Evolutionary conservation across 2,888 invertebrate genomes (phyloP), one percentile per base, ranked within the genome.

Genomic region (Eulithis testata): DNA sequence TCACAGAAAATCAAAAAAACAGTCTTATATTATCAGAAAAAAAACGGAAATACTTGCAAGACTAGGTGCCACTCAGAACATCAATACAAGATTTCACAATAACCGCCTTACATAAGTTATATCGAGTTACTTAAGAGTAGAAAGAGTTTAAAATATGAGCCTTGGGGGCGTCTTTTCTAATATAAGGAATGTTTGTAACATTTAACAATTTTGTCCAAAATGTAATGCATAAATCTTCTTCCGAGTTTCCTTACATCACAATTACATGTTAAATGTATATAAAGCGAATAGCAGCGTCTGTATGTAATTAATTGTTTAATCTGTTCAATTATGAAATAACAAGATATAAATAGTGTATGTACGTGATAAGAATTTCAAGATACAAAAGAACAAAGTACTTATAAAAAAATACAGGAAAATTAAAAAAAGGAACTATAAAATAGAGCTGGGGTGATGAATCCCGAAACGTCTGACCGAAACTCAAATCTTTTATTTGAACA

Each of bases 21-120:
- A 91, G 90, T 91, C 91, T 91, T 88, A 81, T 86, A 80, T 78
- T 66, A 81, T 81, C 72, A 81, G 81, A 85, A 84, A 83, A 83
- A 63, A 51, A 73, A 73, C 75, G 76, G 73, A 83, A 83, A 80
- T 85, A 86, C 82, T 83, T 80, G 75, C 81, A 82, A 84, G 87
- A 85, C 86, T 86, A 87, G 87, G 76, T 74, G 77, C 79, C 85
- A 82, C 83, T 83, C 80, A 77, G 78, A 81, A 75, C 77, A 78
- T 78, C 78, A 71, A 78, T 78, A 78, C 76, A 82, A 80, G 76
- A 76, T 78, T 79, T 77, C 75, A 68, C 69, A 60, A 61, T 44
- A 64, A 59, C 61, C 72, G 63, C 73, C 76, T 75, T 76, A 77
- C 62, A 73, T 72, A 75, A 79, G 80, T 79, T 83, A 85, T 82